Evolutionary conservation across 2,113 vertebrate species (phyloP).

Genomic region (Silurus glanis): DNA sequence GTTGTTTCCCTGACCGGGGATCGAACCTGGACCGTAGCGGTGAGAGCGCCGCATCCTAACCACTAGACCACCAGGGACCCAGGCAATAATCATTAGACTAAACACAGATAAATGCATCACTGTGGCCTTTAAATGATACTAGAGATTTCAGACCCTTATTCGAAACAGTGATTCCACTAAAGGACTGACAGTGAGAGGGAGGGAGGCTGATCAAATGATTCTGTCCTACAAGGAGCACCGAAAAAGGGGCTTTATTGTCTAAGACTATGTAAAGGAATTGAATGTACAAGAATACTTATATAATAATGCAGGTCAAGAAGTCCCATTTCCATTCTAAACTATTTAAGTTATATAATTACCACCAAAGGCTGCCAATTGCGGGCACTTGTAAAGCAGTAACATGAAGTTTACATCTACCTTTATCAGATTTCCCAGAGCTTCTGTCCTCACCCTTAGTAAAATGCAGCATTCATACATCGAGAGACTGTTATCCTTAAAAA

Average conservation of each 20-base stretch:
- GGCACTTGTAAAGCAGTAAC: neutral
- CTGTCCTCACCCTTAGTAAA: neutral
- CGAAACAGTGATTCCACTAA: neutral
- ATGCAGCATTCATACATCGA: neutral
- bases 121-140: neutral
- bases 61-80: no score
- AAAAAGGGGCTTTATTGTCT: neutral
- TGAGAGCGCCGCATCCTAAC: no score
- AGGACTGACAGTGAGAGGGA: neutral
- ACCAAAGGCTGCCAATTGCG: neutral
- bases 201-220: neutral
- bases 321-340: neutral
- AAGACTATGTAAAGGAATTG: neutral
- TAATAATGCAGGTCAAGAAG: neutral
- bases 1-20: no score
- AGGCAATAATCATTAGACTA: no score
- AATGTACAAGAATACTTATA: neutral
- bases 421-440: neutral
- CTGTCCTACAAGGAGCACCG: neutral
- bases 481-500: neutral
- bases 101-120: neutral
- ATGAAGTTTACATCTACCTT: neutral
- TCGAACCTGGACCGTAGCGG: no score
- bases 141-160: neutral
- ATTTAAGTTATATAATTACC: neutral